phyloP scores from a whole-genome alignment of 1,140 invertebrate genomes.

The Meloidogyne hapla region DNA sequence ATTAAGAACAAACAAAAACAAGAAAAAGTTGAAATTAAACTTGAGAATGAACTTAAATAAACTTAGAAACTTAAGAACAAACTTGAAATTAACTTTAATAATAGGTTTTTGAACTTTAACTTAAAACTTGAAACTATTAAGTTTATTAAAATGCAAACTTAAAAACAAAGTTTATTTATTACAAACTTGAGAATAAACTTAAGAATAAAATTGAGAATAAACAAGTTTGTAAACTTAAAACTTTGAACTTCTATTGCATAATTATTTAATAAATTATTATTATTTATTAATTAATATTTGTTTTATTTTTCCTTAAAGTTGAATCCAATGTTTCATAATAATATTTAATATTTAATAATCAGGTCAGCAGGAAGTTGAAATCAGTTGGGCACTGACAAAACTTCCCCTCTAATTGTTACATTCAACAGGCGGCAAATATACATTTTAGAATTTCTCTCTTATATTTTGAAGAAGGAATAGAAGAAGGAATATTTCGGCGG shows the following conservation, averaged over 20 bases:
- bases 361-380: not conserved
- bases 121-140: no score
- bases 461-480: no score
- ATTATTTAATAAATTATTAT: no score
- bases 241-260: not conserved
- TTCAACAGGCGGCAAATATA: not conserved
- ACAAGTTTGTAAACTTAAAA: not conserved
- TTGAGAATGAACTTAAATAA: not conserved
- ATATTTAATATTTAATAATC: slow-evolving; percentile 3
- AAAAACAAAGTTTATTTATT: not conserved
- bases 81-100: not conserved
- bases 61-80: not conserved
- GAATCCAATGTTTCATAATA: not conserved
- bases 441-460: no score
- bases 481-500: no score
- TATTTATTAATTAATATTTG: no score
- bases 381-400: not conserved
- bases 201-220: not conserved
- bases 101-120: no score
- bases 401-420: not conserved
- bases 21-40: no score
- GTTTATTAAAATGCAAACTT: no score
- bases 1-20: no score
- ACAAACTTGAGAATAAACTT: not conserved
- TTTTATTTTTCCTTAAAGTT: not conserved